Conservation (phyloP, 2,888 invertebrate species). For the Parnassius glacialis region DNA sequence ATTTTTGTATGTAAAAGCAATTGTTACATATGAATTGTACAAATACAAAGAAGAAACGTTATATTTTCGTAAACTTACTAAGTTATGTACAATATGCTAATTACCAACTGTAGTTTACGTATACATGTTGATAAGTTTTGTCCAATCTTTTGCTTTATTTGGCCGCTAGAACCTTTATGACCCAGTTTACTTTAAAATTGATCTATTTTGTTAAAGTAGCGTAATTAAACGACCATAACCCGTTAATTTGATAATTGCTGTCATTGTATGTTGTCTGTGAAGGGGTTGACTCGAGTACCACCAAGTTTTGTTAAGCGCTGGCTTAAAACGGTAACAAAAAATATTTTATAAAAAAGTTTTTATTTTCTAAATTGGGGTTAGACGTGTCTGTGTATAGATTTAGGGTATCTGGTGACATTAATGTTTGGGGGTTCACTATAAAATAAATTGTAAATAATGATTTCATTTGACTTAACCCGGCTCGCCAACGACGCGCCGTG, state of each 20-base stretch:
- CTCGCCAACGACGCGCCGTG: not conserved
- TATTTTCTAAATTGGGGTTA: not conserved
- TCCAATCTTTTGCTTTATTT: constrained; percentile 4
- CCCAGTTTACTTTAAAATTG: not conserved
- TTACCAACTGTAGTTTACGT: not conserved
- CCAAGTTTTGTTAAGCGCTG: not conserved
- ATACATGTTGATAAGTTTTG: constrained; percentile 8
- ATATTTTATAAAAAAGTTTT: not conserved
- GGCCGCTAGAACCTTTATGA: not conserved
- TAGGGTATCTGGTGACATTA: not conserved
- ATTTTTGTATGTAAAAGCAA: too few species aligned
- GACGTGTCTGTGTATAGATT: not conserved
- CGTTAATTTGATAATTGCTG: not conserved
- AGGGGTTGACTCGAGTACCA: not conserved
- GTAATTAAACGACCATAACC: not conserved
- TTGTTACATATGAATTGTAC: not conserved
- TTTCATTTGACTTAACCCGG: not conserved
- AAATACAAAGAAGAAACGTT: not conserved
- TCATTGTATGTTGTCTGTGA: not conserved
- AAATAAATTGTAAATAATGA: not conserved
- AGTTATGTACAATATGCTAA: not conserved
- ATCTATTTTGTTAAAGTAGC: not conserved
- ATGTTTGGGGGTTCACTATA: not conserved
- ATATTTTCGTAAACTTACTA: too few species aligned
- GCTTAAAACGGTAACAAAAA: not conserved